Conservation (phyloP, 2,797 vertebrate species). For the Gymnoscopelus microlampas region DNA sequence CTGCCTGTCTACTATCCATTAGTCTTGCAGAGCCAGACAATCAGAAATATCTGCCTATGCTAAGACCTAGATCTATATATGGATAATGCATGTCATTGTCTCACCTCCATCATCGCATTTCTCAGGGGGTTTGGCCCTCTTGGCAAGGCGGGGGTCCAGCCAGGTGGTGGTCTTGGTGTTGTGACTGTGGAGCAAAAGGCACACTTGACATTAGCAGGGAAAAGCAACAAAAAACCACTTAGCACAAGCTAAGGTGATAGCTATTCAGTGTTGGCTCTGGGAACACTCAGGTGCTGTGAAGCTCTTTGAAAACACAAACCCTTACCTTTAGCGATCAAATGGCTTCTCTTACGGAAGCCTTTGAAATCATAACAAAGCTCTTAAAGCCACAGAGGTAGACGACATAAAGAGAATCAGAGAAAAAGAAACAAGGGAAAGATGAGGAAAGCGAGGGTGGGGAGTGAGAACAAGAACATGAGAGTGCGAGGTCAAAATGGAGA, state of each 20-base stretch:
- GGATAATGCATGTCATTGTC: slow-evolving; percentile 22
- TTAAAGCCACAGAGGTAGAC: slow-evolving; percentile 13
- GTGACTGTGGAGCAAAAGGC: slow-evolving; percentile 83
- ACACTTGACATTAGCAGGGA: slow-evolving; percentile 22
- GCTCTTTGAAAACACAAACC: slow-evolving; percentile 14
- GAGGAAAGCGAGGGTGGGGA: not conserved
- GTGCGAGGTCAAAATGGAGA: slow-evolving; percentile 4
- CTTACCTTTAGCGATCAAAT: slow-evolving; percentile 46
- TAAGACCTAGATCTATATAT: too few relatives aligned
- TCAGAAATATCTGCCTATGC: too few relatives aligned
- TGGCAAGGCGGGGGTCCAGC: slow-evolving; percentile 96
- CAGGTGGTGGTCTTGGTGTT: slow-evolving; percentile 99
- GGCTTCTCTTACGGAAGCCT: slow-evolving; percentile 48
- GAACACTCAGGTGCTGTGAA: slow-evolving; percentile 25
- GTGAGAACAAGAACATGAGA: not conserved
- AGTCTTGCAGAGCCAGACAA: too few relatives aligned
- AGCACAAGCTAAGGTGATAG: not conserved
- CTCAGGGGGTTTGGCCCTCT: slow-evolving; percentile 96
- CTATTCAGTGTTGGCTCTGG: slow-evolving; percentile 28
- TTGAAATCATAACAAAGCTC: slow-evolving; percentile 49
- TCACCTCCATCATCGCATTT: slow-evolving; percentile 98
- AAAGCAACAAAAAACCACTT: slow-evolving; percentile 14
- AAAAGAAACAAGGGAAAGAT: not conserved
- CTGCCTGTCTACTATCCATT: too few relatives aligned
- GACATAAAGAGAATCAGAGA: slow-evolving; percentile 27